Evolutionary conservation across 1,140 invertebrate genomes (phyloP), one percentile per base, ranked within the genome.

Genomic region (Drosophila athabasca): DNA sequence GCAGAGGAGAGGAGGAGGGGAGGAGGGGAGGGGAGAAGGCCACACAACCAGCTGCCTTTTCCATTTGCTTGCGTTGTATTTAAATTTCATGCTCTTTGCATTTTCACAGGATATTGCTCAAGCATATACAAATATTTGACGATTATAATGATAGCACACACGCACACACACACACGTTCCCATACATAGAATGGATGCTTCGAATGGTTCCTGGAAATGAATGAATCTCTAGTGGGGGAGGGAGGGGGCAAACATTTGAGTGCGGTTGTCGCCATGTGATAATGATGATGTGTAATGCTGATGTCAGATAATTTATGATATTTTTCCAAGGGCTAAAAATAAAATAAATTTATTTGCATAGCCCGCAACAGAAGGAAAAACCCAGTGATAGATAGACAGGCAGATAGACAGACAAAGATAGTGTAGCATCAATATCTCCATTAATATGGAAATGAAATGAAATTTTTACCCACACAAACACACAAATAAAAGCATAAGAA

Each of bases 81-180:
- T 72, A 73, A 58, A 85, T 76, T 76, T 69, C 72, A 76, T 79
- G 62, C 72, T 66, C 60, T 76, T 79, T 66, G 62, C 62, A 76
- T 69, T 76, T 50, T 50, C 48, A 64, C 57, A 80, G 68, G 76
- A 73, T 81, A 76, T 76, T 68, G 54, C 62, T 68, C 51, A 53
- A 68, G 64, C 73, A 64, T 73, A 79, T 70, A 79, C 69, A 82
- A 78, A 81, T 81, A 81, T 81, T 81, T 80, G 78, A 68, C 81
- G 80, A 79, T 84, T 75, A 82, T 83, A 74, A 74, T 75, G 75
- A 78, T 68, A 69, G 69, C 62, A 72, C 19, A 45, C 22, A 57
- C 22, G 45, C 39, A 45, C 13, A 44, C 22, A 57, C 13, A 6
- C 2, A 13, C 8, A 44, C 35, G 26, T 8, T 24, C 11, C 26